Evolutionary conservation across 1,140 invertebrate species (phyloP).

Genomic region (Eriocheir sinensis): DNA sequence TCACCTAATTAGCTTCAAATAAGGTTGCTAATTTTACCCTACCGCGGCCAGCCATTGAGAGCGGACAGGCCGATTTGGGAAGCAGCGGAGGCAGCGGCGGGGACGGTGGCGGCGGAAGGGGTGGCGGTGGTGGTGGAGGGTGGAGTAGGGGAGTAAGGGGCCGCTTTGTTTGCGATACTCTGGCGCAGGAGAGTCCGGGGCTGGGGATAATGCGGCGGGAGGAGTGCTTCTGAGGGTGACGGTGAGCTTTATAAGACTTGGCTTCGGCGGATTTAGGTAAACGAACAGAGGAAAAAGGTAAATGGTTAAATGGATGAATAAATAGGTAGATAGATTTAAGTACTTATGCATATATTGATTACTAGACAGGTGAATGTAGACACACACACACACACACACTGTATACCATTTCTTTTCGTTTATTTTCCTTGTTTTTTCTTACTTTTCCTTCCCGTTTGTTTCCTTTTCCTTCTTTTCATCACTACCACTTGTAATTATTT

Average conservation of each 20-base stretch:
- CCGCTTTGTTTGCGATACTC: too few relatives aligned
- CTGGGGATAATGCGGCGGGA: too few relatives aligned
- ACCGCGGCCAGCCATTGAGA: not conserved
- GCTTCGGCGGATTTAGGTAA: too few relatives aligned
- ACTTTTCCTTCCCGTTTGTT: too few relatives aligned
- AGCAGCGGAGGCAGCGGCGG: not conserved
- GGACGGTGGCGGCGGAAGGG: not conserved
- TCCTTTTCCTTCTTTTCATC: not conserved
- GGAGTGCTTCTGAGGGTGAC: too few relatives aligned
- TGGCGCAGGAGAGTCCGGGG: too few relatives aligned
- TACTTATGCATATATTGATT: constrained; percentile 34
- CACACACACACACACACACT: too few relatives aligned
- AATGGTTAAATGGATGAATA: constrained; percentile 32
- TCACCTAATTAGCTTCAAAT: constrained; percentile 17
- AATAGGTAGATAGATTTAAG: constrained; percentile 35
- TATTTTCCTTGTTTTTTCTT: too few relatives aligned
- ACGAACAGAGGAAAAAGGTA: too few relatives aligned
- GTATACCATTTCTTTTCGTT: too few relatives aligned
- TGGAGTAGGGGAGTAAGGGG: not conserved
- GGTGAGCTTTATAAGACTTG: too few relatives aligned
- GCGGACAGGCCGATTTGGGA: not conserved
- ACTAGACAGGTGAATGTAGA: not conserved
- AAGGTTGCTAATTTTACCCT: constrained; percentile 1
- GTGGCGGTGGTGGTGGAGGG: not conserved
- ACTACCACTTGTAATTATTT: not conserved